These are phyloP conservation scores for Cotesia chilonis DNA, from an alignment of 1,140 invertebrate species.

Conservation along the genomic window DNA sequence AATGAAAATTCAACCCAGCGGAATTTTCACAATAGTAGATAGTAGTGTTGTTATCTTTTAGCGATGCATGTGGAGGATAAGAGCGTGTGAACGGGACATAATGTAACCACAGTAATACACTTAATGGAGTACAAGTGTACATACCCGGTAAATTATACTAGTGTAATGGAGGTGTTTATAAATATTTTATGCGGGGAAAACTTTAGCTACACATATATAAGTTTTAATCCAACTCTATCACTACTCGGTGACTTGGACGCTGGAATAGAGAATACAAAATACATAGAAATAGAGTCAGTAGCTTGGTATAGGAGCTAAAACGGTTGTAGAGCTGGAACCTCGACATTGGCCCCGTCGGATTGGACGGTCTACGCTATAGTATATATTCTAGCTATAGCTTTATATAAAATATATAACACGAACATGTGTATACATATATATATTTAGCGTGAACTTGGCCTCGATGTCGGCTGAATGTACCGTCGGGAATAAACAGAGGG, in stretches of 20 bases:
- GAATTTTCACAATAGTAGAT: slow-evolving; percentile 32
- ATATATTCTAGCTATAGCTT: background rate
- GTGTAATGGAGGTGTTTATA: too few relatives aligned
- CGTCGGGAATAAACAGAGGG: slow-evolving; percentile 37
- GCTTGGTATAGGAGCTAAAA: slow-evolving; percentile 13
- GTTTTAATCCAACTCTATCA: too few relatives aligned
- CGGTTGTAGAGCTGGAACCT: slow-evolving; percentile 40
- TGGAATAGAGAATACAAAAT: too few relatives aligned
- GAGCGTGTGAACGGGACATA: slow-evolving; percentile 26
- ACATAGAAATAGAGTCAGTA: too few relatives aligned
- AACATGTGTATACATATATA: slow-evolving; percentile 32
- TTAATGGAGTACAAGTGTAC: too few relatives aligned
- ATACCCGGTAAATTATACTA: too few relatives aligned
- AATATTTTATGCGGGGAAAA: slow-evolving; percentile 1
- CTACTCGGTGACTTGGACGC: slow-evolving; percentile 10
- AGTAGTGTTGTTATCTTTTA: background rate
- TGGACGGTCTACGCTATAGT: slow-evolving; percentile 34
- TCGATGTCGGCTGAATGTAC: slow-evolving; percentile 53
- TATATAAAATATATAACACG: too few relatives aligned
- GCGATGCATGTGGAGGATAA: slow-evolving; percentile 16
- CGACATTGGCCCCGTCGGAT: slow-evolving; percentile 39
- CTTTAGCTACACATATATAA: background rate
- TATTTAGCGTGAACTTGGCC: slow-evolving; percentile 60
- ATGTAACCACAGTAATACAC: too few relatives aligned
- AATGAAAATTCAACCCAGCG: slow-evolving; percentile 32